Evolutionary conservation across 2,113 vertebrate genomes (phyloP), one percentile per base, ranked within the genome.

Genomic region (Peucedramus taeniatus): DNA sequence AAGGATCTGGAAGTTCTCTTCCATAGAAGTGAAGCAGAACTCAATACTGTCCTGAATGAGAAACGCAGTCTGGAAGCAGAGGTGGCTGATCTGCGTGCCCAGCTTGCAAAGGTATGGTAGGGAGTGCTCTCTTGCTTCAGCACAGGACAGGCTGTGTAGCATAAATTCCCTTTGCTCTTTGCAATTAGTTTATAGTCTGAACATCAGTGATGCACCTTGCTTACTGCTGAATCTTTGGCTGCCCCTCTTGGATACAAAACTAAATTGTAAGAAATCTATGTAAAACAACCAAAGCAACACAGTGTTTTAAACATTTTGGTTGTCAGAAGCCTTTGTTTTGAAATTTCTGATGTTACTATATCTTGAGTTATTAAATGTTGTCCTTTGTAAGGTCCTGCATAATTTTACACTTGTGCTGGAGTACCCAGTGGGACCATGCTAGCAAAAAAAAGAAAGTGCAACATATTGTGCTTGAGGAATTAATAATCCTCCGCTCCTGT

Each of bases 11-110:
- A 99, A 87, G 97, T 98, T 15, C 97, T 99, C 54, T 98, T 98
- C 93, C 99, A 99, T 3, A 98, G 99, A 77, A 99, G 98, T 1
- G 99, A 99, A 89, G 99, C 98, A 0, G 97, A 99, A 21, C 98
- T 99, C 50, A 97, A 97, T 6, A 98, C 99, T 6, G 98, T 99
- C 42, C 96, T 99, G 11, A 98, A 98, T 2, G 99, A 99, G 90
- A 99, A 99, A 21, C 96, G 97, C 3, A 84, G 89, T 23, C 97
- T 99, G 75, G 98, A 98, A 21, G 98, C 97, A 2, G 99, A 99
- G 24, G 96, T 99, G 49, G 98, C 98, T 0, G 99, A 99, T 71
- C 70, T 99, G 57, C 99, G 98, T 77, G 97, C 98, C 57, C 98
- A 98, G 71, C 98, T 99, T n/a, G 98, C 98, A 15, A 99, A 99